These are phyloP conservation scores for Andrena haemorrhoa DNA, from an alignment of 2,888 invertebrate species.

Conservation along the genomic window DNA sequence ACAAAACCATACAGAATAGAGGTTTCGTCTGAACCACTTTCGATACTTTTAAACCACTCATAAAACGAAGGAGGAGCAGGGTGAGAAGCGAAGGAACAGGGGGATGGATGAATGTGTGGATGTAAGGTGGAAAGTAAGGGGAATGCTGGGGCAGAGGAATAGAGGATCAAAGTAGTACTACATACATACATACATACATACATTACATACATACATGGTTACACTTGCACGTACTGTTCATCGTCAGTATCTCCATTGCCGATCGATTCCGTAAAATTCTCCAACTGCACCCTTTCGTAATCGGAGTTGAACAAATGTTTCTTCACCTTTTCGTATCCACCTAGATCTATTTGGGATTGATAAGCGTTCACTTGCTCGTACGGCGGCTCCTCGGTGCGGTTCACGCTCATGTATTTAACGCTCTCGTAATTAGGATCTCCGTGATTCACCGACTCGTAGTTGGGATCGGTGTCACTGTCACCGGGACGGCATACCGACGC, in stretches of 20 bases:
- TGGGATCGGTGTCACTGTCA: conserved; percentile 91
- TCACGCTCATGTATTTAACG: conserved; percentile 89
- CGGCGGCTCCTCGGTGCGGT: conserved; percentile 88
- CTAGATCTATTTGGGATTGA: conserved; percentile 59
- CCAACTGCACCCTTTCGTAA: conserved; percentile 72
- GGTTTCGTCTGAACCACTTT: neutral
- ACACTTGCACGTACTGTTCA: conserved; percentile 82
- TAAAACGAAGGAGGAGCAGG: neutral
- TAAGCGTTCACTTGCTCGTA: conserved; percentile 81
- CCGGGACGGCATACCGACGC: conserved; percentile 86
- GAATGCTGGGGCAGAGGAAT: neutral
- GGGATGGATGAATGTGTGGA: neutral
- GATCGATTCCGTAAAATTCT: conserved; percentile 56
- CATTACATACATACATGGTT: conserved; percentile 27
- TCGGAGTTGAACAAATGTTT: conserved; percentile 62
- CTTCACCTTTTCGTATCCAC: conserved; percentile 78
- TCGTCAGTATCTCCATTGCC: conserved; percentile 80
- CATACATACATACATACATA: neutral
- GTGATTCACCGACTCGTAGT: conserved; percentile 89
- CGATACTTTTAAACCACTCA: neutral
- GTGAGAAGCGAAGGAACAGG: neutral
- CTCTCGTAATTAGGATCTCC: conserved; percentile 93
- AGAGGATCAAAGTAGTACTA: neutral
- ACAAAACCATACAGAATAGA: neutral
- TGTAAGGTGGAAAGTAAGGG: too few species aligned